Base-by-base conservation (phyloP, 92 coral and sea anemone species). In the Virgularia gustaviana region DNA sequence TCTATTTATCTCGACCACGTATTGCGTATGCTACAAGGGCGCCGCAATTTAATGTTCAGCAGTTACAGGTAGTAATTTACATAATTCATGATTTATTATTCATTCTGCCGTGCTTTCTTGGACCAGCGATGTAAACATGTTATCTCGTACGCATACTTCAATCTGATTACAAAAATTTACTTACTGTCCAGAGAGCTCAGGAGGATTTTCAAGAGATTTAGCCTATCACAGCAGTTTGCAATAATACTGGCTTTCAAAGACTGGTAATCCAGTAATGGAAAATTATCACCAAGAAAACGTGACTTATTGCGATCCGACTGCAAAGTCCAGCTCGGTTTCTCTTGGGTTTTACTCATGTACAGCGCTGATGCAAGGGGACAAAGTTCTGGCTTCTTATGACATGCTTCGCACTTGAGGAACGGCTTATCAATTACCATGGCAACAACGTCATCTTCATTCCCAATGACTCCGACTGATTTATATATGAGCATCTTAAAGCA, bases 111-210 rank as follows among this genome's bases (percentile, higher is more conserved):
- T n/a, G n/a, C n/a, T n/a, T n/a, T n/a, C n/a, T n/a, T n/a, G n/a
- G n/a, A n/a, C n/a, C n/a, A n/a, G n/a, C n/a, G n/a, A n/a, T n/a
- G n/a, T n/a, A n/a, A n/a, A n/a, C n/a, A n/a, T n/a, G n/a, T n/a
- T n/a, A n/a, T n/a, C n/a, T n/a, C n/a, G n/a, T n/a, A n/a, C n/a
- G n/a, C n/a, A n/a, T n/a, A n/a, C n/a, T n/a, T n/a, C n/a, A n/a
- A n/a, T n/a, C n/a, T n/a, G n/a, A n/a, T n/a, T n/a, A n/a, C n/a
- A n/a, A n/a, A n/a, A n/a, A n/a, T n/a, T n/a, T n/a, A n/a, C n/a
- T 65, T 68, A 68, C 75, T 61, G 44, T 68, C 75, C 13, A 68
- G 61, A 49, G 59, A 68, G 15, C 75, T 35, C 16, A 68, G 47
- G 19, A 68, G 75, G 33, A 29, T 30, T 15, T 68, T 68, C 60